Percentiles rank a stretch among this genome's conserved stretches.
Evolutionary conservation across 2,888 invertebrate genomes (phyloP).

Genomic region (Xestobium rufovillosum): DNA sequence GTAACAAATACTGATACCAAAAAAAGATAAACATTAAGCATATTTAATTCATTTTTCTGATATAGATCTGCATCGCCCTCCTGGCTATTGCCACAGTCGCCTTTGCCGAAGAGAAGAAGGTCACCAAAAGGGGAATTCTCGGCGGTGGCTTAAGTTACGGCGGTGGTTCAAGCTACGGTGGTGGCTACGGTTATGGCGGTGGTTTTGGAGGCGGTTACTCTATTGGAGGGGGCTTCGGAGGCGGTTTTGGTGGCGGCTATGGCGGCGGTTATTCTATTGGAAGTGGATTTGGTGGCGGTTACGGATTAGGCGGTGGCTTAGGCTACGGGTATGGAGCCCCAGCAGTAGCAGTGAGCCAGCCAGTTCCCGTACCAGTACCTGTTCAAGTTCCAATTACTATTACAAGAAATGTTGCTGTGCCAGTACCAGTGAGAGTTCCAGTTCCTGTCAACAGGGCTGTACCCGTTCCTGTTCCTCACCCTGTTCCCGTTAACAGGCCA

Average conservation of each 20-base stretch:
- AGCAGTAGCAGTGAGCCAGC: slow-evolving; percentile 4
- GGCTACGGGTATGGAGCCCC: no score
- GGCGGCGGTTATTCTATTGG: no score
- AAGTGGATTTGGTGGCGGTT: no score
- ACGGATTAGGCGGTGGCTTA: no score
- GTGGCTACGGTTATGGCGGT: slow-evolving; percentile 15
- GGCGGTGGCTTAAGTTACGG: slow-evolving; percentile 33
- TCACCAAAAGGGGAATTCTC: slow-evolving; percentile 34
- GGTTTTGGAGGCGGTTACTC: slow-evolving; percentile 20
- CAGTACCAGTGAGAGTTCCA: slow-evolving; percentile 21
- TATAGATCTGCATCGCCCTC: no score
- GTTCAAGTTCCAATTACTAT: slow-evolving; percentile 44
- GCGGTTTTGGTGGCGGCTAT: no score
- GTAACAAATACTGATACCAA: no score
- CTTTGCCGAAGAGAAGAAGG: slow-evolving; percentile 30
- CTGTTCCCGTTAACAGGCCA: slow-evolving; percentile 36
- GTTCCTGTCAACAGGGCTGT: slow-evolving; percentile 50
- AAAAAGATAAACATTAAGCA: no score
- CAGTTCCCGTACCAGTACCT: slow-evolving; percentile 15
- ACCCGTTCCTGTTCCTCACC: slow-evolving; percentile 44
- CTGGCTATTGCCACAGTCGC: slow-evolving; percentile 26
- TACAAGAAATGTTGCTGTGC: slow-evolving; percentile 28
- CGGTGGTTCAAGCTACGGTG: slow-evolving; percentile 11
- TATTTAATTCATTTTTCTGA: no score
- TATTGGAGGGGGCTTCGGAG: slow-evolving; percentile 19